Conservation (phyloP, 92 coral and sea anemone genomes). For the Virgularia gustaviana region DNA sequence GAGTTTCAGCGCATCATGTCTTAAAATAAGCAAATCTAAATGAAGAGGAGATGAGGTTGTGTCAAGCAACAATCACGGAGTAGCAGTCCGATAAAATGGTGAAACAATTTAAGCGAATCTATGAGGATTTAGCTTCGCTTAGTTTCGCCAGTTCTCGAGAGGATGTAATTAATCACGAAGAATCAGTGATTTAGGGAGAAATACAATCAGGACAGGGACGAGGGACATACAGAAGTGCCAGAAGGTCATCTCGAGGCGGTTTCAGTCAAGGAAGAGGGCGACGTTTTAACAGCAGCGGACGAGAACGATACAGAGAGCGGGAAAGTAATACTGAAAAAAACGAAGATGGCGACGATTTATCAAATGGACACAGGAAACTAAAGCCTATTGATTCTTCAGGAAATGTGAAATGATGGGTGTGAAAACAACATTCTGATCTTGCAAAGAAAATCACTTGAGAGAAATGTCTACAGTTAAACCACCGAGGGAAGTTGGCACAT, state of each 20-base stretch:
- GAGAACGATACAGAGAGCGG: neutral
- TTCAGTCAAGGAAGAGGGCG: neutral
- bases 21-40: conserved; percentile 28
- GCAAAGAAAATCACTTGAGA: neutral
- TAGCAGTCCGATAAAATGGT: conserved; percentile 22
- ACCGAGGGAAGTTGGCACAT: neutral
- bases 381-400: neutral
- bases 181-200: neutral
- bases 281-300: neutral
- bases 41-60: conserved; percentile 15
- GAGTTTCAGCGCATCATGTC: conserved; percentile 20
- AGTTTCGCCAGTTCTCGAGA: neutral
- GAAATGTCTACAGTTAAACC: conserved; percentile 1
- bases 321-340: neutral
- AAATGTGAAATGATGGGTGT: neutral
- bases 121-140: neutral
- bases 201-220: neutral
- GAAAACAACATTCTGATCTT: neutral
- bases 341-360: neutral
- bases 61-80: conserved; percentile 22
- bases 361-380: neutral
- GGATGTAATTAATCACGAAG: neutral
- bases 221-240: neutral
- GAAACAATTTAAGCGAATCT: conserved; percentile 10
- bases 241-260: neutral